Conservation (phyloP, 2,113 vertebrate genomes). For the Leptobrachium ailaonicum region DNA sequence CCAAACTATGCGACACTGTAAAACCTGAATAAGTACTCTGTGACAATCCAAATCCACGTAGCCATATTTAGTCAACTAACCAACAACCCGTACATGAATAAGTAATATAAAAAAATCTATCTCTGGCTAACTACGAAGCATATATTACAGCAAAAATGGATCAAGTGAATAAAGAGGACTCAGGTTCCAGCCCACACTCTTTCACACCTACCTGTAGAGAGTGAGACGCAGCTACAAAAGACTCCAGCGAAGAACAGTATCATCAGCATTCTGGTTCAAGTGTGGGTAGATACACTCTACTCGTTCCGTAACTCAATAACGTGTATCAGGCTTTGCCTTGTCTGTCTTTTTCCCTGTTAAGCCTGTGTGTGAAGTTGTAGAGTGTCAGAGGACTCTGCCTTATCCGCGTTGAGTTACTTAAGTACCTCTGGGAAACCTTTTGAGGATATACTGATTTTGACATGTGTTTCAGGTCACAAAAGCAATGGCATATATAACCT, state of each 20-base stretch:
- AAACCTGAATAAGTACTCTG: too few species aligned
- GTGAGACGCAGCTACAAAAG: slow-evolving; percentile 51
- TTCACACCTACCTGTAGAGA: slow-evolving; percentile 67
- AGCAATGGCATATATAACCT: slow-evolving; percentile 64
- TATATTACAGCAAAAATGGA: neutral
- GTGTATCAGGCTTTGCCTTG: neutral
- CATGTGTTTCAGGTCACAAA: slow-evolving; percentile 72
- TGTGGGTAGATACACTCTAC: slow-evolving; percentile 23
- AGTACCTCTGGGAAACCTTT: slow-evolving; percentile 61
- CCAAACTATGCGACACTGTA: too few species aligned
- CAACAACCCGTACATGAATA: too few species aligned
- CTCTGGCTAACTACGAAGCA: neutral
- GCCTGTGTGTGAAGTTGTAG: too few species aligned
- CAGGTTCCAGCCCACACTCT: neutral
- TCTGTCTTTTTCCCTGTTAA: too few species aligned
- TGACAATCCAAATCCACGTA: too few species aligned
- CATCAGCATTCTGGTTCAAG: slow-evolving; percentile 58
- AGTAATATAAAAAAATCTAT: neutral
- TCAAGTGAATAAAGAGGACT: neutral
- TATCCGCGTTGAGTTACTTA: neutral
- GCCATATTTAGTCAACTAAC: too few species aligned
- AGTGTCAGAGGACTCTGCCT: too few species aligned
- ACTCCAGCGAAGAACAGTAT: slow-evolving; percentile 58
- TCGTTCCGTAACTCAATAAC: neutral
- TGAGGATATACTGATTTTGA: slow-evolving; percentile 68